These are phyloP conservation scores for Mirza zaza DNA, from an alignment of 2,113 vertebrate species.

Conservation along the genomic window DNA sequence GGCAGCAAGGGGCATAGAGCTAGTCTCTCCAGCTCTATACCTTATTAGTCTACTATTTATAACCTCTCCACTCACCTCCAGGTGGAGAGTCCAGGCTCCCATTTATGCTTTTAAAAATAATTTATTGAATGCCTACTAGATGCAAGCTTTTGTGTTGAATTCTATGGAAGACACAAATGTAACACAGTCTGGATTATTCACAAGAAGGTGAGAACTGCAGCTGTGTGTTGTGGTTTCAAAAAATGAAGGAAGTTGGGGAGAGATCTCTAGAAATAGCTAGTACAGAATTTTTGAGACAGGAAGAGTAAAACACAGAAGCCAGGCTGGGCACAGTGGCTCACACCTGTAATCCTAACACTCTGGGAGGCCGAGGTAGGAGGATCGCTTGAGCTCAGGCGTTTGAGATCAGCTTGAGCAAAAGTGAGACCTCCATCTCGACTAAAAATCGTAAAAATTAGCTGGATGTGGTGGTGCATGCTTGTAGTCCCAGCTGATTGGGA, in stretches of 20 bases:
- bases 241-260: neutral
- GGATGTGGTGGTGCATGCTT: too few relatives aligned
- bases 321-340: too few relatives aligned
- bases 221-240: neutral
- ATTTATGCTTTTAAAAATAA: neutral
- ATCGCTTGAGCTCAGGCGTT: too few relatives aligned
- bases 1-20: neutral
- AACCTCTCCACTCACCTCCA: neutral
- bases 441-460: too few relatives aligned
- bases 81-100: neutral
- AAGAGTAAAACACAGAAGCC: neutral
- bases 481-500: too few relatives aligned
- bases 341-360: too few relatives aligned
- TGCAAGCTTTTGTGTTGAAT: neutral
- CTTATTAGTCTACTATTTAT: neutral
- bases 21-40: neutral
- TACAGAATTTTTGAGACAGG: slow-evolving; percentile 4
- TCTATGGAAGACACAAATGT: neutral
- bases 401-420: too few relatives aligned
- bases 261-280: neutral
- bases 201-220: neutral
- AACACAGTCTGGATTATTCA: neutral
- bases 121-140: neutral
- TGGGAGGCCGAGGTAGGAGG: too few relatives aligned
- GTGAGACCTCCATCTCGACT: too few relatives aligned